A percentile compares a stretch with the other conserved stretches of the same genome.
These are phyloP conservation scores for Trachelus iudaicus DNA, from an alignment of 2,888 invertebrate genomes.

Conservation along the genomic window DNA sequence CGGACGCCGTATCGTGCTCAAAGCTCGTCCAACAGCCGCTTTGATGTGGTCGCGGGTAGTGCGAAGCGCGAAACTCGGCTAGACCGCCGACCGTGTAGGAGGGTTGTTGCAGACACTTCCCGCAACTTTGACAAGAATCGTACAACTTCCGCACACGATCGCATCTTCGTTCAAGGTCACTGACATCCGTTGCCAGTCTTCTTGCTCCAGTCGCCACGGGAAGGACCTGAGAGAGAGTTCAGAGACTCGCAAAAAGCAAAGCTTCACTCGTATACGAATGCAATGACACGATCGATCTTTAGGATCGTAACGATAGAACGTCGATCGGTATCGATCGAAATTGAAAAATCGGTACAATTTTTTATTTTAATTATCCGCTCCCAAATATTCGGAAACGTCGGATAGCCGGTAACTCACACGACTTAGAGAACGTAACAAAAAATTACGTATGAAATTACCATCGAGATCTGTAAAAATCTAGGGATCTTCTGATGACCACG, in stretches of 20 bases:
- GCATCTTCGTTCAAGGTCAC: slow-evolving; percentile 11
- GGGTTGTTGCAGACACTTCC: slow-evolving; percentile 50
- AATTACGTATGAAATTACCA: too few species aligned
- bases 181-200: neutral
- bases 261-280: too few species aligned
- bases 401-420: too few species aligned
- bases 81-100: slow-evolving; percentile 39
- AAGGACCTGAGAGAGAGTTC: neutral
- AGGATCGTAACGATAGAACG: too few species aligned
- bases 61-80: slow-evolving; percentile 57
- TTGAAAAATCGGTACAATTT: neutral
- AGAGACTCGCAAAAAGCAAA: too few species aligned
- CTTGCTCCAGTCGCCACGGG: neutral
- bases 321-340: too few species aligned
- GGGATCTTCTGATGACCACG: too few species aligned
- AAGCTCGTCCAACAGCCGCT: slow-evolving; percentile 60
- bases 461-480: too few species aligned
- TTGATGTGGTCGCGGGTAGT: slow-evolving; percentile 63
- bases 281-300: too few species aligned
- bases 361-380: too few species aligned
- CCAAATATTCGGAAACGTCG: too few species aligned
- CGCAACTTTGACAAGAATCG: slow-evolving; percentile 46
- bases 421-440: too few species aligned
- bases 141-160: slow-evolving; percentile 37
- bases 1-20: slow-evolving; percentile 60